These are phyloP conservation scores for Maniola jurtina DNA, from an alignment of 1,140 invertebrate genomes.

Conservation along the genomic window DNA sequence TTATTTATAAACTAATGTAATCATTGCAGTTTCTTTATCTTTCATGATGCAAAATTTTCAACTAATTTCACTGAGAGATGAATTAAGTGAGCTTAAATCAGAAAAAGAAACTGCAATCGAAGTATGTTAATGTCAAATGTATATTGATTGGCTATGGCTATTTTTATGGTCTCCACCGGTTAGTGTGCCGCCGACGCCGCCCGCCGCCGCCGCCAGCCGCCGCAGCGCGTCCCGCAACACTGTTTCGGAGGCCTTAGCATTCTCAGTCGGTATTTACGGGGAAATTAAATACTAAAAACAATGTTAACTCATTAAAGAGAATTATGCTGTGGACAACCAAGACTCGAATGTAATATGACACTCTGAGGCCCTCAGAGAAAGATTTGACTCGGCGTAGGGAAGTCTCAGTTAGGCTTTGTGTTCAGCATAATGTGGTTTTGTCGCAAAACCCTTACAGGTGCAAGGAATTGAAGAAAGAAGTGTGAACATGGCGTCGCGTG, in stretches of 20 bases:
- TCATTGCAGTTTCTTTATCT: conserved; percentile 65
- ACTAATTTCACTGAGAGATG: not conserved
- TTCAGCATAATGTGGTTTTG: conserved; percentile 77
- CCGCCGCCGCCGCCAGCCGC: conserved; percentile 63
- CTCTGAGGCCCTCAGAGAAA: conserved; percentile 54
- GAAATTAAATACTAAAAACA: conserved; percentile 69
- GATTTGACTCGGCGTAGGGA: conserved; percentile 72
- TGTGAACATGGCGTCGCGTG: conserved; percentile 25
- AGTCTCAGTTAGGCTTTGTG: conserved; percentile 68
- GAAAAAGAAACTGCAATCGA: conserved; percentile 74
- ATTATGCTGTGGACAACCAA: conserved; percentile 25
- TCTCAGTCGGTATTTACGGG: conserved; percentile 77
- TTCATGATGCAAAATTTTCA: not conserved
- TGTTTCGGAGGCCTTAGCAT: conserved; percentile 73
- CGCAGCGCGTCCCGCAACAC: conserved; percentile 58
- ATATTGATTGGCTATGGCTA: conserved; percentile 79
- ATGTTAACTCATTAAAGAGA: conserved; percentile 56
- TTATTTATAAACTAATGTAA: conserved; percentile 64
- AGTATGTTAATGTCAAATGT: conserved; percentile 64
- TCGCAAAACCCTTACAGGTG: conserved; percentile 77
- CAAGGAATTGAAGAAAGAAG: conserved; percentile 64
- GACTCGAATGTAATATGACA: conserved; percentile 15
- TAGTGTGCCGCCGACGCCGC: conserved; percentile 71
- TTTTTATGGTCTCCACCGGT: conserved; percentile 78
- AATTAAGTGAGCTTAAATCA: conserved; percentile 11